These are phyloP conservation scores for Gila orcuttii DNA, from an alignment of 2,113 vertebrate genomes.

Conservation along the genomic window DNA sequence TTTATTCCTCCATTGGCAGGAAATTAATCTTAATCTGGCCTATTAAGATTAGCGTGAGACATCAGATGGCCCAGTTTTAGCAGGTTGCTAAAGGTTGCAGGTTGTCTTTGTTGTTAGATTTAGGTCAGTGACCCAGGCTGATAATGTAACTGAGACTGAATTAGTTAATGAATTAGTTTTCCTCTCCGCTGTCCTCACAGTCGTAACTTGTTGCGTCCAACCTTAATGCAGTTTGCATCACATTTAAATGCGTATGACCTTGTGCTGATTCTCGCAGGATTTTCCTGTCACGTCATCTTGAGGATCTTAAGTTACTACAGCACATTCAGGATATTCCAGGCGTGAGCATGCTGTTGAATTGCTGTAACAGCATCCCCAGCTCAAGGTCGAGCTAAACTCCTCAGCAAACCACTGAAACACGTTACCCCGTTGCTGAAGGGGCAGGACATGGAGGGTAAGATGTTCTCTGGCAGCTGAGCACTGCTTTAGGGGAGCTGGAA, in stretches of 20 bases:
- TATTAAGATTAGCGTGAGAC: slow-evolving; percentile 76
- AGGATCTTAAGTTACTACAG: slow-evolving; percentile 37
- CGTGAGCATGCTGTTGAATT: background rate
- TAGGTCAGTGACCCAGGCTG: slow-evolving; percentile 72
- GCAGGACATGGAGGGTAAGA: slow-evolving; percentile 67
- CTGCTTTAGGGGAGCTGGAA: slow-evolving; percentile 67
- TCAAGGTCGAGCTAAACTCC: slow-evolving; percentile 66
- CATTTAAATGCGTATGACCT: slow-evolving; percentile 38
- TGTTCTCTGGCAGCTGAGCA: slow-evolving; percentile 59
- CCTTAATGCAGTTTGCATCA: slow-evolving; percentile 41
- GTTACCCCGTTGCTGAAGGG: slow-evolving; percentile 67
- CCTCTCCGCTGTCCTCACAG: background rate
- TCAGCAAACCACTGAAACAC: slow-evolving; percentile 66
- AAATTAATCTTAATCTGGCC: slow-evolving; percentile 75
- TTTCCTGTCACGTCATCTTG: slow-evolving; percentile 41
- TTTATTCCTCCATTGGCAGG: slow-evolving; percentile 53
- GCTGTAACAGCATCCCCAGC: slow-evolving; percentile 60
- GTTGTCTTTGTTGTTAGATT: slow-evolving; percentile 72
- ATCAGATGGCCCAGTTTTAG: slow-evolving; percentile 73
- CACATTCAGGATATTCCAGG: slow-evolving; percentile 33
- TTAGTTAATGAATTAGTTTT: slow-evolving; percentile 49
- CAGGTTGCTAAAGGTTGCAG: slow-evolving; percentile 60
- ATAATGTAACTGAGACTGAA: slow-evolving; percentile 66
- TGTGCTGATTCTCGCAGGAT: background rate
- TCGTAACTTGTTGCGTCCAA: slow-evolving; percentile 31